Conservation (phyloP, 2,113 vertebrate species). For the Xyliphius kryptos region DNA sequence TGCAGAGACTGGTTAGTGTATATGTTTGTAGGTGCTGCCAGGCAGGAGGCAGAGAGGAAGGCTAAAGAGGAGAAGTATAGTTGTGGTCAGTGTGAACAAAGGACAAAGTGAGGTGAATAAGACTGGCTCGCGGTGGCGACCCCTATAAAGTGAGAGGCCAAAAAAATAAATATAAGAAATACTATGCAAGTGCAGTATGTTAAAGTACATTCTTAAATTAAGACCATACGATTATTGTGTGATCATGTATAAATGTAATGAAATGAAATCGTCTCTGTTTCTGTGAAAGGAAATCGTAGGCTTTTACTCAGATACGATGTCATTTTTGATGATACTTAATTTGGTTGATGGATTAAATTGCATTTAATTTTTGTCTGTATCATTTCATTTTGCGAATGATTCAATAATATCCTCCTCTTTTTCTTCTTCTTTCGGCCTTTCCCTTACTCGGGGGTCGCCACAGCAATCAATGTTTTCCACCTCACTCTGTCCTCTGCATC, state of each 20-base stretch:
- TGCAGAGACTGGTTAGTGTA: too few relatives aligned
- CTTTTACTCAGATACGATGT: background rate
- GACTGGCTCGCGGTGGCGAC: too few relatives aligned
- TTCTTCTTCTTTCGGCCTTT: too few relatives aligned
- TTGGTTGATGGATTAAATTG: conserved; percentile 2
- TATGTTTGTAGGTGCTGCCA: too few relatives aligned
- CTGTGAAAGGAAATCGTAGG: conserved; percentile 7
- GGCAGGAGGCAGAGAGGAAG: too few relatives aligned
- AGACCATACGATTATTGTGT: background rate
- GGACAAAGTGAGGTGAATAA: too few relatives aligned
- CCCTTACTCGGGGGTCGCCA: too few relatives aligned
- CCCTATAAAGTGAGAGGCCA: too few relatives aligned
- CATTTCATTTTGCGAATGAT: background rate
- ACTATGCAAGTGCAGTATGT: background rate
- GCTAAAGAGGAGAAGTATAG: too few relatives aligned
- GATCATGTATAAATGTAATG: background rate
- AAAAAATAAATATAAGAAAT: background rate
- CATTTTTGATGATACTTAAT: conserved; percentile 1
- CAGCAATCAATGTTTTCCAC: background rate
- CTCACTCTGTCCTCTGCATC: too few relatives aligned
- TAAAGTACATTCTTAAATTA: background rate
- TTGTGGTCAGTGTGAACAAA: too few relatives aligned
- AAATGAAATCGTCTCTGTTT: background rate
- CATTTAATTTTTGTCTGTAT: background rate
- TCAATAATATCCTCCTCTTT: background rate